Base-by-base conservation (phyloP, 2,888 invertebrate genomes). In the Anoplius nigerrimus region DNA sequence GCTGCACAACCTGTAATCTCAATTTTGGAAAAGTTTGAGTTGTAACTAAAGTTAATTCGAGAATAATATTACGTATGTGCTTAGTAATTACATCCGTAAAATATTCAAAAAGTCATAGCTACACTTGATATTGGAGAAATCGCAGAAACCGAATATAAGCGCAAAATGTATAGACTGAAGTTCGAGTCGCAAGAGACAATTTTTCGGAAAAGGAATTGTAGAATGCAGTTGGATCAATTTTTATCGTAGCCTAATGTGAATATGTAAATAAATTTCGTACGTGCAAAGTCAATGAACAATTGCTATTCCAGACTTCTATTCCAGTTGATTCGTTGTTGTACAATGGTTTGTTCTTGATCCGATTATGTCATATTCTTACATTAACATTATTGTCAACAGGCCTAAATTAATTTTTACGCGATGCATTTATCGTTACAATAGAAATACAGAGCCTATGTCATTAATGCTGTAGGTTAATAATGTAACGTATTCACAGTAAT, bases 1-100 rank as follows among this genome's bases (percentile, higher is more conserved):
- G 56, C 61, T 66, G 66, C 71, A 66, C 68, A 70, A 72, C 22
- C 56, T 57, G 79, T 72, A 82, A 82, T 83, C 80, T 82, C 82
- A 82, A 74, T 79, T 51, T 64, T 48, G 57, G 56, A 54, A 52
- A 65, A 68, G 42, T 60, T 62, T 55, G 52, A 72, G 57, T 76
- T 48, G 45, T 73, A 52, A 52, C 51, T 20, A 54, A 62, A 61
- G 55, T 61, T 65, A 64, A 65, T 69, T 68, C 60, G 8, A 69
- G 27, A 61, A 56, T 59, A 21, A 6, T 56, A 57, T 56, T 34
- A 18, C 34, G 54, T 71, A 51, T 62, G 42, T 68, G 53, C 57
- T 51, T 5, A 22, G 57, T 66, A 46, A 46, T 56, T 53, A 46
- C 56, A 53, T 68, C 59, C 18, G 52, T n/a, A 15, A 11, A 52